A percentile compares a stretch with the other conserved stretches of the same genome.
These are phyloP conservation scores for Tor tambroides DNA, from an alignment of 2,113 vertebrate species.

Conservation along the genomic window DNA sequence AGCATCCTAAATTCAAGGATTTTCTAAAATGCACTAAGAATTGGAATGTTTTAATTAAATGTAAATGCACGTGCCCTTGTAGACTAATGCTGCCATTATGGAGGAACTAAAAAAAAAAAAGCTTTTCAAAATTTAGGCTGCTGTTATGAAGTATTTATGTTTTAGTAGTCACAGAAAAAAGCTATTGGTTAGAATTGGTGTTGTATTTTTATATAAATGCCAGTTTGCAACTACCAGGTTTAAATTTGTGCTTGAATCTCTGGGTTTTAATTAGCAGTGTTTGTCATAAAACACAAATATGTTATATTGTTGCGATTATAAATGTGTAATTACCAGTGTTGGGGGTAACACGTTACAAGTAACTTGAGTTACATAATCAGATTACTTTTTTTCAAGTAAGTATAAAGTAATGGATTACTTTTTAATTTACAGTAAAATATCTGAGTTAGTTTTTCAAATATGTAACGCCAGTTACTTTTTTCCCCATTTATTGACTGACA, in stretches of 20 bases:
- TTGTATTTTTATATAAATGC: too few species aligned
- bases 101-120: not conserved
- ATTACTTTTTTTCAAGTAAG: too few species aligned
- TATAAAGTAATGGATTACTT: too few species aligned
- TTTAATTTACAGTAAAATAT: too few species aligned
- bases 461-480: too few species aligned
- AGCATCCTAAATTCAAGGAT: constrained; percentile 32
- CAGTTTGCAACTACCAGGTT: not conserved
- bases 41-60: constrained; percentile 40
- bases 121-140: not conserved
- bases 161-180: not conserved
- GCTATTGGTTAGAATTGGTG: not conserved
- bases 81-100: constrained; percentile 6
- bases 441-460: too few species aligned
- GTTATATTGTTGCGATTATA: constrained; percentile 61
- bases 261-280: not conserved
- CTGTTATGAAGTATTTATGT: not conserved
- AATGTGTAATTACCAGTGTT: constrained; percentile 71
- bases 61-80: constrained; percentile 32
- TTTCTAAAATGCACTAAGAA: not conserved
- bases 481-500: too few species aligned
- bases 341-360: too few species aligned
- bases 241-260: not conserved
- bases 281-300: not conserved
- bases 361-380: too few species aligned